Base-by-base conservation (phyloP, 1,140 invertebrate genomes). In the Bombyx mandarina region DNA sequence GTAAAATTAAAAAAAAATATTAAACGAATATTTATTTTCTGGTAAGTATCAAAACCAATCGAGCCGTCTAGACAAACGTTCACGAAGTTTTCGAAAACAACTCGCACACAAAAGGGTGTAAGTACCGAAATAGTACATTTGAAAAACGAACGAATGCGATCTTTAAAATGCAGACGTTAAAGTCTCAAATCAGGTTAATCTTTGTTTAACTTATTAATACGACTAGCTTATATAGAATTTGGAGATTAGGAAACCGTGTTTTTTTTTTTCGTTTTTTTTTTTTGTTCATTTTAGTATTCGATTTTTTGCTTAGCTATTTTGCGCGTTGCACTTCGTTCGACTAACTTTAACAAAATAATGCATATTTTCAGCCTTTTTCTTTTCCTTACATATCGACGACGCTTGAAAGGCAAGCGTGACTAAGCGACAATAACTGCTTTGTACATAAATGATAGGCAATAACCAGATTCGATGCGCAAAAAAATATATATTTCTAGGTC, bases 161-260 rank as follows among this genome's bases (percentile, higher is more conserved):
- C 51, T 7, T 72, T 69, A 47, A 0, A 7, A 6, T 0, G 12
- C 18, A 42, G 0, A 0, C 0, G 0, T 49, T 65, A 77, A 61
- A 56, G 66, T 65, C 10, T 8, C 64, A 10, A 64, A 52, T 67
- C 0, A 7, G 0, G 26, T 52, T 12, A 10, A 10, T 65, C 51
- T 69, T 72, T 63, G 51, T 56, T 45, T 68, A 77, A 75, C 69
- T 77, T 76, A 79, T 79, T 80, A 82, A 82, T 77, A 66, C 60
- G 65, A 35, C 53, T 61, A 67, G 63, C 61, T 65, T 64, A 73
- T 70, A 73, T 65, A 75, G 70, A 74, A 79, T 80, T 80, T 75
- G 69, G 63, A 80, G 71, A 80, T 80, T 80, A 82, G 76, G 73
- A 79, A 82, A 80, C 61, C 64, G 63, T 73, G 57, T 76, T 67